Base-by-base conservation (phyloP, 2,113 vertebrate genomes). In the Pteruthius melanotis region DNA sequence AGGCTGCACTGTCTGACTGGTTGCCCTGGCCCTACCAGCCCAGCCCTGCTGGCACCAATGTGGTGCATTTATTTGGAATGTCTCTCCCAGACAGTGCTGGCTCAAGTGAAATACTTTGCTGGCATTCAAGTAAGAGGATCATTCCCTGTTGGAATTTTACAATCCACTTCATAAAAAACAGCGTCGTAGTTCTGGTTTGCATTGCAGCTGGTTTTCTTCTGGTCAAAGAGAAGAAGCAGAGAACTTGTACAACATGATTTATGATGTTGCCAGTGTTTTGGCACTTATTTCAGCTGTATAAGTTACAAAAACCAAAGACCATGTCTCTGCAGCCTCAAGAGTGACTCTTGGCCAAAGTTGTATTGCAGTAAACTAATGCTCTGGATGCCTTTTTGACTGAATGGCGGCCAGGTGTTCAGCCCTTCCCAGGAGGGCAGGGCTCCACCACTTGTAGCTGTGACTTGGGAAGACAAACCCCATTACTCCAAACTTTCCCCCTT, bases 371-470 rank as follows among this genome's bases (percentile, higher is more conserved):
- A 79, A 35, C 61, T 42, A 26, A 63, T 23, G 27, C 10, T 87
- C 30, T 2, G 1, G 52, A n/a, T 1, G 2, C 39, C 57, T 90
- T 53, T 88, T 53, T 40, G 54, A 27, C 40, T 42, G 40, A 42
- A 42, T 13, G 40, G 12, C 35, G 24, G 44, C 30, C 53, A 42
- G 44, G 37, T 23, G 35, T 42, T 42, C 80, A 52, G 45, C 8
- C 31, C 31, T 61, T 24, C 21, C 45, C 45, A 31, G 37, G 31
- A 31, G 33, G 0, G 21, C 37, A 31, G 47, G 27, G 47, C 37
- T 2, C 35, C 15, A 17, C 37, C 47, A 44, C 35, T 28, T 2
- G 2, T 3, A 40, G 3, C 1, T 0, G 28, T 40, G 18, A 40
- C 64, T 57, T 1, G 7, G 0, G 18, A 28, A 18, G 22, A 40